These are phyloP conservation scores for Proisotoma minuta DNA, from an alignment of 2,888 invertebrate species.

Conservation along the genomic window DNA sequence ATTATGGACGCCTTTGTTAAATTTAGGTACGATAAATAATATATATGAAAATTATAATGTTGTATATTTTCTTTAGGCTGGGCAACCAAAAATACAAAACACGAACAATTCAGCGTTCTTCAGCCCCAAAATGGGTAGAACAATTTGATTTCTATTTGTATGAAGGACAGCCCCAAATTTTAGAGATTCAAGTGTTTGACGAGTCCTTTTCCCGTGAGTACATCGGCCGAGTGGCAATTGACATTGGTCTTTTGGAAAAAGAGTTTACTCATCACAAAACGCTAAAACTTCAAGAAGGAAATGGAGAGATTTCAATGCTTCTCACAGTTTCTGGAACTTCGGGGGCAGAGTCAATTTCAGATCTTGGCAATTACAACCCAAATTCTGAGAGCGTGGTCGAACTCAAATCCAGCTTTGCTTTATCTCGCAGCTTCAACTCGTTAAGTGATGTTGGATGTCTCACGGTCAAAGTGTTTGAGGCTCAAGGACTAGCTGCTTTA, in stretches of 20 bases:
- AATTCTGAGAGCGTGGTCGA: conserved; percentile 62
- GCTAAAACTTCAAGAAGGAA: conserved; percentile 82
- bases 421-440: conserved; percentile 60
- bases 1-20: conserved; percentile 91
- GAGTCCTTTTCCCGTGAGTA: conserved; percentile 44
- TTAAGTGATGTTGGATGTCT: conserved; percentile 86
- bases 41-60: neutral
- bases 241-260: conserved; percentile 74
- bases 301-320: conserved; percentile 68
- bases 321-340: conserved; percentile 93
- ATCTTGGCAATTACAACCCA: conserved; percentile 77
- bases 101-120: conserved; percentile 70
- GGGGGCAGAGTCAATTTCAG: conserved; percentile 86
- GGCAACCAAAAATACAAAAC: conserved; percentile 97
- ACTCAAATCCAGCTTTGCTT: conserved; percentile 4
- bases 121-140: conserved; percentile 87
- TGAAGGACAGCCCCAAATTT: conserved; percentile 83
- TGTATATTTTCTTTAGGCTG: conserved; percentile 63
- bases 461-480: conserved; percentile 79
- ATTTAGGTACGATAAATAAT: conserved; percentile 66
- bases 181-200: conserved; percentile 52
- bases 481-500: conserved; percentile 81
- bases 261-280: conserved; percentile 89
- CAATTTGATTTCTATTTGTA: conserved; percentile 95
- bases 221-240: conserved; percentile 65